A percentile compares a stretch with the other conserved stretches of the same genome.
Conservation (phyloP, 2,797 vertebrate species). For the Aplochiton taeniatus region DNA sequence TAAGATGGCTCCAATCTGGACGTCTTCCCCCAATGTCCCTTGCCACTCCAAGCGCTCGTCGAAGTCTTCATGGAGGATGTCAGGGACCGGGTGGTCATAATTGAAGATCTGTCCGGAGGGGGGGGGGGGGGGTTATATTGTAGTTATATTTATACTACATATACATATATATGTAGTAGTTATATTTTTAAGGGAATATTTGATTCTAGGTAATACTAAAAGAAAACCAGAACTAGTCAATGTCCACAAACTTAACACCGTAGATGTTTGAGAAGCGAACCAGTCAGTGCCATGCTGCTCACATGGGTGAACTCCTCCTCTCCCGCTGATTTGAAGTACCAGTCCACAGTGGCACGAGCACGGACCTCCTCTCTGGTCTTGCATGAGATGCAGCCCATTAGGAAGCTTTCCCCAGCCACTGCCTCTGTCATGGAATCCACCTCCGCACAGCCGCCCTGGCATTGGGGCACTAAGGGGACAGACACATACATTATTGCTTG, state of each 20-base stretch:
- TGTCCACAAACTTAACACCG: too few relatives aligned
- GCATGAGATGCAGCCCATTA: constrained; percentile 89
- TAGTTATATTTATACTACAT: neutral
- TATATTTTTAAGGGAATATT: too few relatives aligned
- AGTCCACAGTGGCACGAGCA: constrained; percentile 75
- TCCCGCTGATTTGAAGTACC: constrained; percentile 79
- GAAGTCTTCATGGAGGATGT: constrained; percentile 73
- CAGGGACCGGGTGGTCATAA: constrained; percentile 60
- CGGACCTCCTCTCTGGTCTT: constrained; percentile 84
- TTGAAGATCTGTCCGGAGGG: constrained; percentile 78
- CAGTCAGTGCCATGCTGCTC: constrained; percentile 36
- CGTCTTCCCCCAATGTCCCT: constrained; percentile 74
- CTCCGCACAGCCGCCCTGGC: constrained; percentile 82
- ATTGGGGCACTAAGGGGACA: constrained; percentile 62
- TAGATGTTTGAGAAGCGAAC: too few relatives aligned
- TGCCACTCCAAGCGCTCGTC: constrained; percentile 77
- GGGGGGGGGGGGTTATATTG: neutral
- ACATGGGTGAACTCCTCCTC: constrained; percentile 73
- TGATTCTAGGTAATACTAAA: too few relatives aligned
- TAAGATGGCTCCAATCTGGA: constrained; percentile 83
- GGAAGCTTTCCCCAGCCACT: constrained; percentile 75
- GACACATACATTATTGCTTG: too few relatives aligned
- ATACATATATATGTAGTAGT: too few relatives aligned
- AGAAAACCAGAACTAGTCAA: too few relatives aligned
- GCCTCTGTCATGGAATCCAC: constrained; percentile 89